Conservation (phyloP, 1,140 invertebrate species). For the Drosophila equinoxialis region DNA sequence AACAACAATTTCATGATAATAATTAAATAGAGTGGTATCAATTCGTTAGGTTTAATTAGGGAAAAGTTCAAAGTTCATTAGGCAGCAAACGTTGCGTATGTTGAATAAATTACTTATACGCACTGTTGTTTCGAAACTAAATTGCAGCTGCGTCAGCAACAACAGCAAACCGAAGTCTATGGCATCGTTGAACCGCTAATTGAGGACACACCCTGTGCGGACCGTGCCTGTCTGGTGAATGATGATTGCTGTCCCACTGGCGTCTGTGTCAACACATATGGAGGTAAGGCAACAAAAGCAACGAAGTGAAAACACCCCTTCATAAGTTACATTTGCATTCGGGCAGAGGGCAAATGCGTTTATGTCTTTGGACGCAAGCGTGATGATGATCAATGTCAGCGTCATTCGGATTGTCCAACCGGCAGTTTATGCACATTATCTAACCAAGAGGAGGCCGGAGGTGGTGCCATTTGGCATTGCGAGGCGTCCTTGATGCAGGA, state of each 20-base stretch:
- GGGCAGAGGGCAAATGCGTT: constrained; percentile 87
- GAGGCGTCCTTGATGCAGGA: constrained; percentile 82
- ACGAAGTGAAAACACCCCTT: background rate
- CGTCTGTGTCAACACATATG: constrained; percentile 89
- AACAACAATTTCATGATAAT: background rate
- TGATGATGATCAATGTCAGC: constrained; percentile 86
- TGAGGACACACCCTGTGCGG: constrained; percentile 86
- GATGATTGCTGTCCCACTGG: constrained; percentile 90
- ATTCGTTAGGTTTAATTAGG: too few species aligned
- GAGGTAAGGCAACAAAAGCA: constrained; percentile 84
- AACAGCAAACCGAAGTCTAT: constrained; percentile 66
- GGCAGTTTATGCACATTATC: constrained; percentile 88
- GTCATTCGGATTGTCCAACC: constrained; percentile 89
- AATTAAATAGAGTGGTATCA: too few species aligned
- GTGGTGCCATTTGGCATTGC: constrained; percentile 86
- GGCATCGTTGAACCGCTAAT: constrained; percentile 84
- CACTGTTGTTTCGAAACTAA: constrained; percentile 38
- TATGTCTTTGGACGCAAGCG: constrained; percentile 89
- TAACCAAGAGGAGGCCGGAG: constrained; percentile 85
- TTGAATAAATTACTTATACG: constrained; percentile 43
- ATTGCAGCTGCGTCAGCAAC: constrained; percentile 55
- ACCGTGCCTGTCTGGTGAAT: constrained; percentile 87
- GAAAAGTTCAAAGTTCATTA: too few species aligned
- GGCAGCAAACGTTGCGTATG: too few species aligned
- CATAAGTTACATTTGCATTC: background rate